Evolutionary conservation across 2,113 vertebrate species (phyloP).

Genomic region (Notarius quadriscutis): DNA sequence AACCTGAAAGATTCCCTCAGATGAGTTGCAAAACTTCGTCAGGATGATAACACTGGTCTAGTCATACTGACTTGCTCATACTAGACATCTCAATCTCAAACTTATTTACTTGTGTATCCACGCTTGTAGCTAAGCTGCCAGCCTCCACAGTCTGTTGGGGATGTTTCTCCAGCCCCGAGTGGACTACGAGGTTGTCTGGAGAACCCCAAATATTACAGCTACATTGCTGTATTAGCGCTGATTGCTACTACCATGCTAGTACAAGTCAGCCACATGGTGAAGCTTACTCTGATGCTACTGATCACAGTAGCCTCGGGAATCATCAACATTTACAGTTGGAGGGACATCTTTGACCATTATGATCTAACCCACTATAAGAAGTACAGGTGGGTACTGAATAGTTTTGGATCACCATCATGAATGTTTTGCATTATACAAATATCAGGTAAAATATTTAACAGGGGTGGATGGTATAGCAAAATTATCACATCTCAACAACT

Average conservation of each 20-base stretch:
- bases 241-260: constrained; percentile 95
- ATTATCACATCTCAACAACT: background rate
- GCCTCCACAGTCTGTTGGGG: constrained; percentile 63
- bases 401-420: background rate
- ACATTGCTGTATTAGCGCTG: constrained; percentile 82
- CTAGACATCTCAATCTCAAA: background rate
- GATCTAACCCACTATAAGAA: constrained; percentile 79
- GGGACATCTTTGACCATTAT: constrained; percentile 84
- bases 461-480: background rate
- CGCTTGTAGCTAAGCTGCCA: constrained; percentile 82
- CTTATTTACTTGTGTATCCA: background rate
- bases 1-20: background rate
- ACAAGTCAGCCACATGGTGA: constrained; percentile 99
- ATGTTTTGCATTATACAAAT: background rate
- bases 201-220: constrained; percentile 93
- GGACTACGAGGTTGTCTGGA: constrained; percentile 70
- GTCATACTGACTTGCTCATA: background rate
- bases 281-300: constrained; percentile 90
- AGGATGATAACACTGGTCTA: background rate
- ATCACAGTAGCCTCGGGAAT: constrained; percentile 76
- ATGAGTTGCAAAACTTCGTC: background rate
- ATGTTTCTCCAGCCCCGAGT: constrained; percentile 34
- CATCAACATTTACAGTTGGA: constrained; percentile 88
- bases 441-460: background rate
- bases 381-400: constrained; percentile 69